A percentile compares a stretch with the other conserved stretches of the same genome.
phyloP scores from a whole-genome alignment of 2,888 invertebrate species.

The Lysandra coridon region DNA sequence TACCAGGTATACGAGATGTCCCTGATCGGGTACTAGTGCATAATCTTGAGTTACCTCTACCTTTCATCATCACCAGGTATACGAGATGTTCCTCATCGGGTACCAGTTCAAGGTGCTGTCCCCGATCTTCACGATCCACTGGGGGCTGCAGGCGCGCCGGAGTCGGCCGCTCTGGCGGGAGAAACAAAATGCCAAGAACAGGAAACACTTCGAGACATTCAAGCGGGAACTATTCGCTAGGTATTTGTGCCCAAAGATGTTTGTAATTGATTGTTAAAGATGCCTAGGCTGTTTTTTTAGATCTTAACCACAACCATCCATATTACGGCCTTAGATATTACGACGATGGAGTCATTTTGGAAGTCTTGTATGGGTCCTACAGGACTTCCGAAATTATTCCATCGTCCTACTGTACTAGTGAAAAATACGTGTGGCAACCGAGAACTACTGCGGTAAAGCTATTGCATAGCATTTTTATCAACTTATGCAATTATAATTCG shows the following conservation, averaged over 20 bases:
- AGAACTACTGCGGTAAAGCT: no score
- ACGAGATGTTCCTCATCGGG: constrained; percentile 94
- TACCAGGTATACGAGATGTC: constrained; percentile 60
- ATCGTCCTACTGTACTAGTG: no score
- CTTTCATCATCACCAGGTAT: constrained; percentile 83
- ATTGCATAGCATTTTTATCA: no score
- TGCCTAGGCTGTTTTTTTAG: no score
- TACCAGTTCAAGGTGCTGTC: constrained; percentile 93
- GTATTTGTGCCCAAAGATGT: background rate
- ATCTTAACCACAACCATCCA: no score
- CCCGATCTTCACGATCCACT: constrained; percentile 93
- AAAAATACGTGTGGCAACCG: no score
- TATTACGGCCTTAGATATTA: no score
- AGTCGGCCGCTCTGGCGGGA: constrained; percentile 92
- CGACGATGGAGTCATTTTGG: no score
- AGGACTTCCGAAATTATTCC: no score
- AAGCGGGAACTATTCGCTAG: constrained; percentile 89
- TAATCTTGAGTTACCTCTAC: background rate
- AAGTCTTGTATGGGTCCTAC: no score
- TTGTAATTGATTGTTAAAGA: no score
- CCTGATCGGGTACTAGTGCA: constrained; percentile 76
- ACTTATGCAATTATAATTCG: no score
- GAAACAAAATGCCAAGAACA: constrained; percentile 90
- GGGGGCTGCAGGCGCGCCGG: constrained; percentile 91
- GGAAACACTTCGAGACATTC: constrained; percentile 90